Conservation (phyloP, 2,797 vertebrate genomes). For the Artibeus lituratus region DNA sequence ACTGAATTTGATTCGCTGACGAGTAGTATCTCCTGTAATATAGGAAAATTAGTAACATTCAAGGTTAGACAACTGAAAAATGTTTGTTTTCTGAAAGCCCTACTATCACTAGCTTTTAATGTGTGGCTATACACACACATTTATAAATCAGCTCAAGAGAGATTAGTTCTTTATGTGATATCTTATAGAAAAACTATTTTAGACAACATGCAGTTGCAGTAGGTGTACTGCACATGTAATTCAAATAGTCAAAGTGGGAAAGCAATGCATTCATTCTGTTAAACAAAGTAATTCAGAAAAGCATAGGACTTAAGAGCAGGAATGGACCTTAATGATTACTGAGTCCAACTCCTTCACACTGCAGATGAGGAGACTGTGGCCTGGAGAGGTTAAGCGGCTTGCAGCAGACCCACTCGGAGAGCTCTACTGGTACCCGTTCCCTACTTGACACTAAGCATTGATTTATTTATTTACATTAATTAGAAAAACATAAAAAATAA, state of each 20-base stretch:
- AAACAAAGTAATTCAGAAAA: conserved; percentile 67
- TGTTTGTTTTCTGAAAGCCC: conserved; percentile 48
- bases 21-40: conserved; percentile 93
- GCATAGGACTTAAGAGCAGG: conserved; percentile 71
- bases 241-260: conserved; percentile 72
- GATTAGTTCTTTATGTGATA: conserved; percentile 59
- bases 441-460: conserved; percentile 68
- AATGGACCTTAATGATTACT: conserved; percentile 69
- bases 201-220: conserved; percentile 76
- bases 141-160: conserved; percentile 62
- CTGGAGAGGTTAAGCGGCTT: conserved; percentile 66
- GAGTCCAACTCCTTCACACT: conserved; percentile 70
- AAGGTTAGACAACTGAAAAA: conserved; percentile 75
- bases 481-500: conserved; percentile 76
- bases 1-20: conserved; percentile 97
- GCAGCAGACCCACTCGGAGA: conserved; percentile 66
- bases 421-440: conserved; percentile 58
- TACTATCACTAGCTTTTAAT: conserved; percentile 62
- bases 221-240: conserved; percentile 64
- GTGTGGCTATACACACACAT: conserved; percentile 61
- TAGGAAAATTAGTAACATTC: conserved; percentile 79
- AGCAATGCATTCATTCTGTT: conserved; percentile 74
- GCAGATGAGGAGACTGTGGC: conserved; percentile 69
- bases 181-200: conserved; percentile 65
- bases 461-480: conserved; percentile 72